phyloP scores from a whole-genome alignment of 1,140 invertebrate genomes.

The Tachypleus tridentatus region DNA sequence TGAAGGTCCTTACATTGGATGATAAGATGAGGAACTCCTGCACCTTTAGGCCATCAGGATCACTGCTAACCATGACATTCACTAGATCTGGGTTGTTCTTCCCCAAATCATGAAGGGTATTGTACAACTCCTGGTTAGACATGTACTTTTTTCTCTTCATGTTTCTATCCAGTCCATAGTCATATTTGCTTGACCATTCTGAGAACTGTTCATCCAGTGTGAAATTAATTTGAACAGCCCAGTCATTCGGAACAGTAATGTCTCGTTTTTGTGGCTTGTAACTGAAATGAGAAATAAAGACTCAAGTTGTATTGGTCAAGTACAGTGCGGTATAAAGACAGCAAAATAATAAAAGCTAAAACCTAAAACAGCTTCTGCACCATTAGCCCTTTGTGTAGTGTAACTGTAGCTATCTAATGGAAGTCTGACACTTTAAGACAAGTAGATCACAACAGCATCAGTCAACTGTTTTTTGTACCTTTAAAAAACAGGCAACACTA shows the following conservation, averaged over 20 bases:
- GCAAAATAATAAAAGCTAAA: too few relatives aligned
- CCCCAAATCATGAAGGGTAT: slow-evolving; percentile 49
- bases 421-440: too few relatives aligned
- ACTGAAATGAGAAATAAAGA: slow-evolving; percentile 33
- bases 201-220: slow-evolving; percentile 58
- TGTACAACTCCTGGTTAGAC: slow-evolving; percentile 47
- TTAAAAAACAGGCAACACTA: too few relatives aligned
- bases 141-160: slow-evolving; percentile 42
- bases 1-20: background rate
- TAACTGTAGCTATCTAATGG: too few relatives aligned
- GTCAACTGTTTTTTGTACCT: too few relatives aligned
- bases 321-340: too few relatives aligned
- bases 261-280: slow-evolving; percentile 48
- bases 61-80: slow-evolving; percentile 22
- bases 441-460: too few relatives aligned
- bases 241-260: slow-evolving; percentile 48
- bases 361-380: too few relatives aligned
- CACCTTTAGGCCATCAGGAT: slow-evolving; percentile 7
- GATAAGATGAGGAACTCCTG: slow-evolving; percentile 14
- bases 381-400: too few relatives aligned
- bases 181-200: slow-evolving; percentile 63
- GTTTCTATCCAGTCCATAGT: slow-evolving; percentile 50
- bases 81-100: slow-evolving; percentile 46
- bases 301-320: too few relatives aligned
- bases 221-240: slow-evolving; percentile 56